Evolutionary conservation across 2,888 invertebrate species (phyloP).

Genomic region (Drosophila kambysellisi): DNA sequence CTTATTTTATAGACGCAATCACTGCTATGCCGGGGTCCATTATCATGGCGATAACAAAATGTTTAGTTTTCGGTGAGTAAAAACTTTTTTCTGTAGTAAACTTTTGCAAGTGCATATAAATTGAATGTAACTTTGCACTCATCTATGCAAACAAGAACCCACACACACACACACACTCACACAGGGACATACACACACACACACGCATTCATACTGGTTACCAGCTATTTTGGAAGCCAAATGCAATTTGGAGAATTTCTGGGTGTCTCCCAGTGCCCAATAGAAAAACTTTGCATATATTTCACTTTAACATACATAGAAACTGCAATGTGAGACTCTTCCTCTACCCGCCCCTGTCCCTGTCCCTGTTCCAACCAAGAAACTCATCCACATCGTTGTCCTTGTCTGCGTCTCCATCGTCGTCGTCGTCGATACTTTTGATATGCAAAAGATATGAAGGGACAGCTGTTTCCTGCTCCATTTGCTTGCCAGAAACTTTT

Average conservation of each 20-base stretch:
- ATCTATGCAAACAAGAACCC: slow-evolving; percentile 68
- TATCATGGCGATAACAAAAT: slow-evolving; percentile 77
- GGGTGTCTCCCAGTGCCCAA: slow-evolving; percentile 49
- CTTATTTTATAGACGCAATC: slow-evolving; percentile 43
- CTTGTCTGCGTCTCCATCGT: slow-evolving; percentile 23
- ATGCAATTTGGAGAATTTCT: slow-evolving; percentile 60
- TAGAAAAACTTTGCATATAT: slow-evolving; percentile 72
- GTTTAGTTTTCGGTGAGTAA: slow-evolving; percentile 74
- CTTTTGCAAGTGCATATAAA: slow-evolving; percentile 77
- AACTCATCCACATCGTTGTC: slow-evolving; percentile 27
- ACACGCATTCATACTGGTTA: slow-evolving; percentile 2
- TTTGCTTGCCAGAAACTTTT: slow-evolving; percentile 75
- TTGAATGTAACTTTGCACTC: slow-evolving; percentile 78
- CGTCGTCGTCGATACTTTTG: slow-evolving; percentile 71
- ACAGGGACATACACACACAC: background rate
- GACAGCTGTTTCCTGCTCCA: slow-evolving; percentile 79
- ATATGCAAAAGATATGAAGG: slow-evolving; percentile 79
- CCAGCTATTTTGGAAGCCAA: slow-evolving; percentile 56
- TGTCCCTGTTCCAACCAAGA: background rate
- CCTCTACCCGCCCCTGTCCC: background rate
- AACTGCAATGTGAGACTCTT: slow-evolving; percentile 21
- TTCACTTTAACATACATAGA: slow-evolving; percentile 58
- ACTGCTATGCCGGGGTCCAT: slow-evolving; percentile 61
- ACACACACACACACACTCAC: slow-evolving; percentile 10
- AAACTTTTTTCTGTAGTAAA: slow-evolving; percentile 69